Evolutionary conservation across 1,140 invertebrate species (phyloP).

Genomic region (Anagrus nilaparvatae): DNA sequence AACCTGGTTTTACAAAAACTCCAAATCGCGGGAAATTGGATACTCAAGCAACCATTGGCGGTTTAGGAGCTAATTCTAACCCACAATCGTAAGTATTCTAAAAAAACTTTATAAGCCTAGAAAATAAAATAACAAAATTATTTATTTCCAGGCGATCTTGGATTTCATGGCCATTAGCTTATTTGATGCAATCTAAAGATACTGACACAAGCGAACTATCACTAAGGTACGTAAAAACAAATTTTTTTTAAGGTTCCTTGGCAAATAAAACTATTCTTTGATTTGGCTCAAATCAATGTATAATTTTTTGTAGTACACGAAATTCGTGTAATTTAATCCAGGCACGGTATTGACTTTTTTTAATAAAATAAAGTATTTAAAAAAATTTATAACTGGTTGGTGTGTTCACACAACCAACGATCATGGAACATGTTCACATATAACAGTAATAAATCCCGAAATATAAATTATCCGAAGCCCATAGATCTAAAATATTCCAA

Average conservation of each 20-base stretch:
- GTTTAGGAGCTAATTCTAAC: slow-evolving; percentile 24
- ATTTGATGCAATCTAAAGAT: slow-evolving; percentile 68
- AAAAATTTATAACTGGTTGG: too few species aligned
- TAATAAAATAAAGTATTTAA: too few species aligned
- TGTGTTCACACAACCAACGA: too few species aligned
- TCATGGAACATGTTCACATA: too few species aligned
- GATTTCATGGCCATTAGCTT: slow-evolving; percentile 84
- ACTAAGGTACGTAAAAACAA: slow-evolving; percentile 58
- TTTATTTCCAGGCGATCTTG: slow-evolving; percentile 53
- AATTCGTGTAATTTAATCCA: too few species aligned
- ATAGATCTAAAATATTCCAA: too few species aligned
- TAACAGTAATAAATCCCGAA: too few species aligned
- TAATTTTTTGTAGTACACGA: too few species aligned
- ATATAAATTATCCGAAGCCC: too few species aligned
- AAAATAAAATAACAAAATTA: neutral
- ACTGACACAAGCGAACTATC: slow-evolving; percentile 60
- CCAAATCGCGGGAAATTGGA: slow-evolving; percentile 37
- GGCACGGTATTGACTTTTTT: too few species aligned
- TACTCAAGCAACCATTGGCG: slow-evolving; percentile 35
- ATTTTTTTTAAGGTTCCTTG: neutral
- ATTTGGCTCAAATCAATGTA: too few species aligned
- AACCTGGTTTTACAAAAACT: slow-evolving; percentile 40
- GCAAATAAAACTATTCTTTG: too few species aligned
- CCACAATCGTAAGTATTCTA: slow-evolving; percentile 20
- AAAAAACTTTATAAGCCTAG: neutral